Percentiles rank a stretch among this genome's conserved stretches.
These are phyloP conservation scores for Terrapene triunguis DNA, from an alignment of 2,113 vertebrate species.

Conservation along the genomic window DNA sequence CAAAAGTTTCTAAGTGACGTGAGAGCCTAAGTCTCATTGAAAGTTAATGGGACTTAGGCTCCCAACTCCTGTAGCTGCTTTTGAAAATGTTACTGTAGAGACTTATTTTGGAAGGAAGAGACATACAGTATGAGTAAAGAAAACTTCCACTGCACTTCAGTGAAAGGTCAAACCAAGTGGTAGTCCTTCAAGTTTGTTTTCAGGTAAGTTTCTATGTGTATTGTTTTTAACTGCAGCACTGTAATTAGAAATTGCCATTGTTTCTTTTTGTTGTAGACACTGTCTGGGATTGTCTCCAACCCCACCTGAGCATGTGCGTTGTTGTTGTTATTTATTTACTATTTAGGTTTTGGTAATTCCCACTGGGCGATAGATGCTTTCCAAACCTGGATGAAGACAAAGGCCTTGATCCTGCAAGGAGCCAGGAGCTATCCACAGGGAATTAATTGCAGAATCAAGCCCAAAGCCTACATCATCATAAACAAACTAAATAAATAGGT, in stretches of 20 bases:
- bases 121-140: neutral
- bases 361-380: neutral
- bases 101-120: neutral
- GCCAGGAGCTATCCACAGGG: neutral
- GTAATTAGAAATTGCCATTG: conserved; percentile 31
- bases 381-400: neutral
- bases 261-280: conserved; percentile 9
- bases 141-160: accelerated
- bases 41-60: neutral
- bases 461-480: neutral
- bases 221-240: conserved; percentile 14
- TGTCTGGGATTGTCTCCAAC: neutral
- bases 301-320: neutral
- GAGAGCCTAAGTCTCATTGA: neutral
- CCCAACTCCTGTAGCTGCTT: neutral
- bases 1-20: no score
- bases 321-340: neutral
- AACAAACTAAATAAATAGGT: neutral
- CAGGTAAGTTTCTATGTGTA: conserved; percentile 12
- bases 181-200: conserved; percentile 3
- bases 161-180: neutral
- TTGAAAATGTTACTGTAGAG: neutral
- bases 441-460: neutral
- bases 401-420: neutral
- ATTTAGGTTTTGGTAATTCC: neutral